These are phyloP conservation scores for Periparus ater DNA, from an alignment of 2,797 vertebrate genomes.

Conservation along the genomic window DNA sequence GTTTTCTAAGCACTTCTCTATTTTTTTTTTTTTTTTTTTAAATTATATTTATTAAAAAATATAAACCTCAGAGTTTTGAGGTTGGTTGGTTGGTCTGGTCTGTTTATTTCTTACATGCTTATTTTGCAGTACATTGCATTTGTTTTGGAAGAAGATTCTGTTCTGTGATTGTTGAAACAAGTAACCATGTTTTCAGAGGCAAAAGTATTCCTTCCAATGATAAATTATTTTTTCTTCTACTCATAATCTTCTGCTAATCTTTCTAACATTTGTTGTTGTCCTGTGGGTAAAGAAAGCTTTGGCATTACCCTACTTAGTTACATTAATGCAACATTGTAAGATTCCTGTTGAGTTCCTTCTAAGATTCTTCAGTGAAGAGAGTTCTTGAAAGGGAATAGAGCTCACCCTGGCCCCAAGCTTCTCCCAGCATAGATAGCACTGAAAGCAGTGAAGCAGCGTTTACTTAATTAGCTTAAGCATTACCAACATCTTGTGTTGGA, in stretches of 20 bases:
- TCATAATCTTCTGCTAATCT: no score
- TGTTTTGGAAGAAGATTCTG: neutral
- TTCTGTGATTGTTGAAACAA: neutral
- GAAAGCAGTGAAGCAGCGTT: neutral
- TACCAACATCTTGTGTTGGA: neutral
- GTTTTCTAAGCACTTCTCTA: neutral
- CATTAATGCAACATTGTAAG: neutral
- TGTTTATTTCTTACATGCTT: neutral
- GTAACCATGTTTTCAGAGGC: neutral
- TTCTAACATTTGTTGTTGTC: neutral
- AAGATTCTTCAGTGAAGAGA: neutral
- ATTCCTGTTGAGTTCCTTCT: neutral
- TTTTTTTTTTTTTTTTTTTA: neutral
- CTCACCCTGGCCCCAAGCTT: neutral
- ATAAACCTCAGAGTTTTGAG: neutral
- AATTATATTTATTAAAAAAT: neutral
- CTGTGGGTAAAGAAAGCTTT: neutral
- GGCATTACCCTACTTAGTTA: neutral
- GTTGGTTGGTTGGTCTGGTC: neutral
- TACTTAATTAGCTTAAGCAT: neutral
- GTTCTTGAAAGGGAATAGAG: neutral
- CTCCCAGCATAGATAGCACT: neutral
- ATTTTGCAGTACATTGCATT: neutral
- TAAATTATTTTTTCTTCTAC: neutral
- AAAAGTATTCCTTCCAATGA: neutral